These are phyloP conservation scores for Ophion ventricosus DNA, from an alignment of 2,888 invertebrate species.

Conservation along the genomic window DNA sequence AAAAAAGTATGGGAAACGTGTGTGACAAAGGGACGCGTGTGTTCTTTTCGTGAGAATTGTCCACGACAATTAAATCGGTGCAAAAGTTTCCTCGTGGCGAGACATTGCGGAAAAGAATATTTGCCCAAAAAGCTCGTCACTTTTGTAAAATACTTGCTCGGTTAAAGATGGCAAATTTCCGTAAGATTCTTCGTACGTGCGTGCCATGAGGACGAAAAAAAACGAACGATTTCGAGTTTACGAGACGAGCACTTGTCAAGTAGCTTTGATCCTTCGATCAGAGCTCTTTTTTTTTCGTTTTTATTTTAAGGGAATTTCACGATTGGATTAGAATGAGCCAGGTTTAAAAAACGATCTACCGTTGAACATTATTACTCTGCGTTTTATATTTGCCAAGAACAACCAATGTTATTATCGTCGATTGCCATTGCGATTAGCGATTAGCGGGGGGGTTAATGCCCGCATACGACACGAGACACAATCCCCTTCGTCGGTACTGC, in stretches of 20 bases:
- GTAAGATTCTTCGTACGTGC: background rate
- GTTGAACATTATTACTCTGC: slow-evolving; percentile 66
- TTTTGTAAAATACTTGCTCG: slow-evolving; percentile 29
- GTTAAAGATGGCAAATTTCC: background rate
- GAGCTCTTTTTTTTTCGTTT: background rate
- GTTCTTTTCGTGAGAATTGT: background rate
- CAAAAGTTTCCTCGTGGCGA: slow-evolving; percentile 8
- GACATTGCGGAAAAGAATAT: background rate
- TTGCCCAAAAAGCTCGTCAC: slow-evolving; percentile 10
- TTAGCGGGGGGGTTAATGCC: slow-evolving; percentile 46
- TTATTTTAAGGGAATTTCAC: slow-evolving; percentile 34
- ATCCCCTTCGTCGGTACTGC: slow-evolving; percentile 37
- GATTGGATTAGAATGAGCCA: slow-evolving; percentile 55
- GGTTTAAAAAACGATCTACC: slow-evolving; percentile 62
- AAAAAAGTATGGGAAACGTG: background rate
- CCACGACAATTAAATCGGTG: slow-evolving; percentile 27
- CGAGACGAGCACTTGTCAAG: slow-evolving; percentile 15
- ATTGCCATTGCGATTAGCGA: slow-evolving; percentile 56
- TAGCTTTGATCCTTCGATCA: slow-evolving; percentile 46
- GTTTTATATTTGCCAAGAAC: slow-evolving; percentile 67
- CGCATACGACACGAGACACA: slow-evolving; percentile 42
- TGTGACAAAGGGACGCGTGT: background rate
- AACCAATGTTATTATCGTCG: slow-evolving; percentile 53
- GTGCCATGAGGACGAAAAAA: background rate
- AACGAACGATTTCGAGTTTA: slow-evolving; percentile 16